Base-by-base conservation (phyloP, 2,113 vertebrate species). In the Microcebus murinus region DNA sequence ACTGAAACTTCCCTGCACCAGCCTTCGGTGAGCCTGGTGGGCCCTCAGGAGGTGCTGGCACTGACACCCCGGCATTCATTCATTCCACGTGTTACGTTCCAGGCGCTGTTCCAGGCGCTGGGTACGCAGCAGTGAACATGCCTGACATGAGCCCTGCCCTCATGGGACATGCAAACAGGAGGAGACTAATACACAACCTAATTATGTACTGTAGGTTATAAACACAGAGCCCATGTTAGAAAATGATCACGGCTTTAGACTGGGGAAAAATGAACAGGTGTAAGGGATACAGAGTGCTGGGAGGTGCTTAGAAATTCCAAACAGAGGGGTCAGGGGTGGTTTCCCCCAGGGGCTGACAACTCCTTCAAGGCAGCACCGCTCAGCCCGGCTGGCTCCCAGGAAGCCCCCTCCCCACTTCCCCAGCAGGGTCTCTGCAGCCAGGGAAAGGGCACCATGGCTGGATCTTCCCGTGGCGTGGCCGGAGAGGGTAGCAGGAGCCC, bases 301-400 rank as follows among this genome's bases (percentile, higher is more conserved):
- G 14, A 57, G 55, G 45, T 17, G 59, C 45, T 79, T 68, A 39
- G 80, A 21, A 42, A 52, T 87, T 89, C 77, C 92, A 87, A 70
- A 48, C 5, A 59, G 45, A 52, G 50, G 11, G 12, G n/a, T 67
- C 8, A 0, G 12, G 48, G n/a, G 5, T 21, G 71, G 6, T 83
- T 88, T 87, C 65, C 52, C 4, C 15, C 34, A 73, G 65, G 67
- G 45, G 39, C 45, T 57, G 57, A 50, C 36, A 9, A 27, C 13
- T 27, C 83, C 13, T 27, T 65, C 2, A 12, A 71, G 83, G n/a
- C 1, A 13, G 36, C 21, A 13, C 73, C 25, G 52, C 61, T 77
- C 67, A 27, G 12, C 21, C n/a, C 23, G 23, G 3, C 42, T 15
- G 13, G 71, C 36, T 89, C 81, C 36, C 12, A 0, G 20, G 82